A percentile compares a stretch with the other conserved stretches of the same genome.
These are phyloP conservation scores for Emydocephalus ijimae DNA, from an alignment of 2,113 vertebrate genomes.

Conservation along the genomic window DNA sequence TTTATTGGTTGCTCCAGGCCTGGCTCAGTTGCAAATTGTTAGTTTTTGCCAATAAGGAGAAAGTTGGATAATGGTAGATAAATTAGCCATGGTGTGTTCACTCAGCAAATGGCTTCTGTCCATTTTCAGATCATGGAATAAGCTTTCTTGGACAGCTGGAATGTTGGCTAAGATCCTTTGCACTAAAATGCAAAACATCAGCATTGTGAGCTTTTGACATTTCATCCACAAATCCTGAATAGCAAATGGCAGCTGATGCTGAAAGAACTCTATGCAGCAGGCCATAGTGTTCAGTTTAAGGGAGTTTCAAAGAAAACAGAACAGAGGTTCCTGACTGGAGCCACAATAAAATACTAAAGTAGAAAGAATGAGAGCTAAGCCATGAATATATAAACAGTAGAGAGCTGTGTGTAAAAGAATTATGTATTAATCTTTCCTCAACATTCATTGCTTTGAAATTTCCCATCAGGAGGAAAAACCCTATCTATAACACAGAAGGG, in stretches of 20 bases:
- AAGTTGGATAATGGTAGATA: constrained; percentile 26
- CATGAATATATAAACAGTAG: not conserved
- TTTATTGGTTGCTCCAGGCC: not conserved
- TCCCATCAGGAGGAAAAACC: not conserved
- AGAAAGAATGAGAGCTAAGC: not conserved
- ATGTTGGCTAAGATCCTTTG: constrained; percentile 18
- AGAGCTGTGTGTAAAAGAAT: not conserved
- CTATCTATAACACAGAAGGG: not conserved
- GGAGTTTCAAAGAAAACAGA: not conserved
- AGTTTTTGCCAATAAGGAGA: constrained; percentile 12
- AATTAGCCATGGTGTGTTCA: constrained; percentile 15
- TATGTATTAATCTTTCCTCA: not conserved
- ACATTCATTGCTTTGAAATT: not conserved
- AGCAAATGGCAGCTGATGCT: not conserved
- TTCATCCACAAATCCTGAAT: not conserved
- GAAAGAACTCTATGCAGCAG: not conserved
- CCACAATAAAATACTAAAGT: not conserved
- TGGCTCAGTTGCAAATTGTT: not conserved
- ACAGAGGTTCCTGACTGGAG: not conserved
- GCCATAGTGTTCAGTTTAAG: not conserved
- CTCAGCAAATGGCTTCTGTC: constrained; percentile 22
- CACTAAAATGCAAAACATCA: constrained; percentile 17
- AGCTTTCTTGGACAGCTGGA: constrained; percentile 13
- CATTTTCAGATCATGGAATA: constrained; percentile 12
- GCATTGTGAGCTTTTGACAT: not conserved